Base-by-base conservation (phyloP, 2,888 invertebrate genomes). In the Agrypnus murinus region DNA sequence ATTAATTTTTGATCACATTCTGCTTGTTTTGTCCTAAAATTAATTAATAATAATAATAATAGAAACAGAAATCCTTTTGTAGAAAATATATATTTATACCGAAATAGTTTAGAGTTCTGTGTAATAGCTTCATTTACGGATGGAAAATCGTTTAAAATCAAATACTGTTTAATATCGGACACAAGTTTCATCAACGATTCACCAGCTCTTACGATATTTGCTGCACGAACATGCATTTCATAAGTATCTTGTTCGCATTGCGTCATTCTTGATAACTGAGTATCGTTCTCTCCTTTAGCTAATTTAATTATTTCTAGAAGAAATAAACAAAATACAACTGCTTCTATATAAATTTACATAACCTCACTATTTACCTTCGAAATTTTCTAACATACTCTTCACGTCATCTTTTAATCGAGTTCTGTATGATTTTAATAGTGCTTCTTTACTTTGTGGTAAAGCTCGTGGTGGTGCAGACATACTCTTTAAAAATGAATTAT, bases 121-220 rank as follows among this genome's bases (percentile, higher is more conserved):
- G 95, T 93, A 74, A 99, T 98, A 0, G 98, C 96, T 82, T 98
- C 97, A 84, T 99, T 99, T 0, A 99, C 96, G 0, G 98, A 97
- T 48, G 97, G 97, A 83, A 99, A 99, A 86, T 99, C 99, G 85
- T 99, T 99, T 15, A 99, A 88, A 80, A 99, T 98, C 48, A 99
- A 88, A 85, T 98, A 99, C 83, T 99, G 98, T 82, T 99, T 99
- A 73, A 99, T 95, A 84, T 99, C 98, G 0, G 98, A 96, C 0
- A 98, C 97, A 31, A 99, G 87, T 85, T 98, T 98, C 94, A 98
- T 96, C 19, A 99, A 86, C 0, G 98, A 97, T 87, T 99, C 98
- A 0, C 97, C 97, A 69, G 99, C 98, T 80, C 98, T 89, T 0
- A 98, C 97, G 82, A 98, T 98, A 84, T 98, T 98, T 4, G 98